A percentile compares a stretch with the other conserved stretches of the same genome.
phyloP scores from a whole-genome alignment of 2,797 vertebrate species.

The Thalassophryne amazonica region DNA sequence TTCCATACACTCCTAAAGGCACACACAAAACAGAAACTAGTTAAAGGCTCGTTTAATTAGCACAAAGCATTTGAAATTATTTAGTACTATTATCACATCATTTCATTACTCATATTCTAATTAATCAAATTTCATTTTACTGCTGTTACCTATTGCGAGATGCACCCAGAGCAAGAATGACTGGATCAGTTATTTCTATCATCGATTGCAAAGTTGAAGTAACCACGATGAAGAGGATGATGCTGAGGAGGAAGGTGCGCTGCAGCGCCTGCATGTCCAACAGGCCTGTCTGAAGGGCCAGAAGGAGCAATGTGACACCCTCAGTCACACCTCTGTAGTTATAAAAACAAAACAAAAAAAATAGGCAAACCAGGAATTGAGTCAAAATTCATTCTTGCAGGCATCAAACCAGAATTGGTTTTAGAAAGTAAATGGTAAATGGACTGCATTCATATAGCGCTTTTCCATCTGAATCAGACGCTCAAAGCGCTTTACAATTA shows the following conservation, averaged over 20 bases:
- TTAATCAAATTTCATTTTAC: accelerated
- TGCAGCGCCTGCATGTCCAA: conserved; percentile 85
- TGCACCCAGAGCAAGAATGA: conserved; percentile 84
- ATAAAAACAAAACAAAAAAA: neutral
- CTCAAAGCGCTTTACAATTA: no score
- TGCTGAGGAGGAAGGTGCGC: conserved; percentile 89
- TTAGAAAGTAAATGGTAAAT: no score
- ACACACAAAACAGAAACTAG: neutral
- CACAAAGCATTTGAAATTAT: neutral
- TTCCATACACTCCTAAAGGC: conserved; percentile 82
- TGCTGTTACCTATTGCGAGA: conserved; percentile 81
- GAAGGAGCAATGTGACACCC: conserved; percentile 85
- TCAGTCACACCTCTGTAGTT: conserved; percentile 89
- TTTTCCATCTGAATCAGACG: no score
- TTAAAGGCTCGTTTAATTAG: neutral
- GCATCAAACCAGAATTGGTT: no score
- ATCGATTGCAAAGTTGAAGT: conserved; percentile 89
- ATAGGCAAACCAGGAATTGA: neutral
- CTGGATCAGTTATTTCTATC: conserved; percentile 87
- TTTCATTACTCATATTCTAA: no score
- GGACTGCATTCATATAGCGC: no score
- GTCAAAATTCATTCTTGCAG: no score
- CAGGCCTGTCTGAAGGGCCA: conserved; percentile 87
- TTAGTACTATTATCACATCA: no score
- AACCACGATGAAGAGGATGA: conserved; percentile 91